Base-by-base conservation (phyloP, 2,888 invertebrate species). In the Andrena dorsata region DNA sequence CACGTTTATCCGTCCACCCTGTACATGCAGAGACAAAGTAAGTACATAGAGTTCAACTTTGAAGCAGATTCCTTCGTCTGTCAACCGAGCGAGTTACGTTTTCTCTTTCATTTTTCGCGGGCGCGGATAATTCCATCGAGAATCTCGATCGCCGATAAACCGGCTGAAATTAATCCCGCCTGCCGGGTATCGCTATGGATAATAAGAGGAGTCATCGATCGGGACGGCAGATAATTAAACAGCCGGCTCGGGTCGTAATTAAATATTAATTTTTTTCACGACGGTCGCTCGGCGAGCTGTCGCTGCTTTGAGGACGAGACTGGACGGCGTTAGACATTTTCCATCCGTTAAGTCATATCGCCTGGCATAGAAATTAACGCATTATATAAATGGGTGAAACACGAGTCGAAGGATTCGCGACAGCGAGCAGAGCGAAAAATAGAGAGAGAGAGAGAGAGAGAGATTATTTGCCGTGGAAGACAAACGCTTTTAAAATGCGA, bases 281-380 rank as follows among this genome's bases (percentile, higher is more conserved):
- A 23, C n/a, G 26, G 1, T 26, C 4, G 49, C 60, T 26, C 23
- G 64, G 26, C 7, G 47, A 41, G 26, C 16, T n/a, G 32, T n/a
- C 41, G 63, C 35, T 58, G 20, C 23, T 7, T 20, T 5, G 41
- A 41, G 51, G 41, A 51, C 60, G 28, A 8, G 41, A 8, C 20
- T 60, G 49, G 32, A 71, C 49, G 58, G 63, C 63, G 58, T 73
- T 61, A 61, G 73, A 71, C 76, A 78, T 86, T 84, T 83, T 81
- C 65, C 76, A 63, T 58, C 7, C 60, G 70, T 73, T 64, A 68
- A 68, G 73, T 86, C 81, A 81, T 35, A 76, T 75, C 32, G 60
- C 63, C 78, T 78, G 78, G 86, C 86, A 86, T 86, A 86, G 84
- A 86, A 76, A 86, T 87, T 87, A 87, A 86, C 80, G 76, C 76